Evolutionary conservation across 2,113 vertebrate genomes (phyloP).

Genomic region (Pheucticus melanocephalus): DNA sequence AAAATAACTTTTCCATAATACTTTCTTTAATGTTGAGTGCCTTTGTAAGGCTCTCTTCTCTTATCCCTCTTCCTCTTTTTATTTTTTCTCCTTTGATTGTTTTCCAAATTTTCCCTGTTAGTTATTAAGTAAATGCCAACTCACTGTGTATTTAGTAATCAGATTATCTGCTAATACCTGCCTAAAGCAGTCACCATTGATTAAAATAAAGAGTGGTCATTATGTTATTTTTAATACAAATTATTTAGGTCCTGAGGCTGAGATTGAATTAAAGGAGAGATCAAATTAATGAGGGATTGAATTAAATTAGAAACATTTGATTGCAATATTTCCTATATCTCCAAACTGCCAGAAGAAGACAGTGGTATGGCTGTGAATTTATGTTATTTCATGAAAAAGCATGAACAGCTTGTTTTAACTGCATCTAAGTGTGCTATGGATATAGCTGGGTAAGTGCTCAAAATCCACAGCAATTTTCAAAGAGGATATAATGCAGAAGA

Average conservation of each 20-base stretch:
- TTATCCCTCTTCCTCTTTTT: neutral
- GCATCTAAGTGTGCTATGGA: neutral
- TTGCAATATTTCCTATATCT: neutral
- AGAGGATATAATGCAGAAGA: neutral
- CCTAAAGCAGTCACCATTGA: conserved; percentile 48
- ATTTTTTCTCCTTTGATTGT: conserved; percentile 3
- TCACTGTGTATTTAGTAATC: conserved; percentile 24
- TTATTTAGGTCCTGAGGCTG: neutral
- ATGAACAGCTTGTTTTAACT: neutral
- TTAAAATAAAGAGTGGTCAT: conserved; percentile 39
- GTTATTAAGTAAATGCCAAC: conserved; percentile 23
- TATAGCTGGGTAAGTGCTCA: neutral
- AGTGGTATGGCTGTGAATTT: neutral
- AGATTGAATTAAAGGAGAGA: conserved; percentile 20
- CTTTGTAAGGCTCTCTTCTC: neutral
- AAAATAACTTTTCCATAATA: neutral
- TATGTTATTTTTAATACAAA: conserved; percentile 37
- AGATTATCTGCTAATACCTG: conserved; percentile 55
- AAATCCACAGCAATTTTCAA: neutral
- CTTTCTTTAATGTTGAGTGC: neutral
- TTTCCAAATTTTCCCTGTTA: neutral
- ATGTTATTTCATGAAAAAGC: neutral
- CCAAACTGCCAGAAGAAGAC: neutral
- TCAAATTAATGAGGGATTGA: conserved; percentile 29
- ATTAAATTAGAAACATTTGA: conserved; percentile 39